phyloP scores from a whole-genome alignment of 2,888 invertebrate genomes.

The Amitus sp. region DNA sequence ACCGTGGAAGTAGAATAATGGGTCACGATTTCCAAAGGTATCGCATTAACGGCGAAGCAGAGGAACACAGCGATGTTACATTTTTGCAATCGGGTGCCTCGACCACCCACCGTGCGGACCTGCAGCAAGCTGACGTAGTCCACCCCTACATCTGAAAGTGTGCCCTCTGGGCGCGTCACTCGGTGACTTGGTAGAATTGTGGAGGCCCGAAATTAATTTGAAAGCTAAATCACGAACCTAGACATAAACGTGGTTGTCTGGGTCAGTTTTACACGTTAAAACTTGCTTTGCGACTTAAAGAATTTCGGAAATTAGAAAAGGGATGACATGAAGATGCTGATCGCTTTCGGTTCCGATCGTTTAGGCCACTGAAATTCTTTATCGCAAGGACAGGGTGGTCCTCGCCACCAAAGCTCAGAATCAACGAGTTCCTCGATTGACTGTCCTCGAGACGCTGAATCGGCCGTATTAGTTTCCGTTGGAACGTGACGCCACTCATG shows the following conservation, averaged over 20 bases:
- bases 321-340: no score
- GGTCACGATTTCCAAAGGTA: conserved; percentile 44
- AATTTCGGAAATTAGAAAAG: no score
- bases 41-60: conserved; percentile 42
- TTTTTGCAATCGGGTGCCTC: conserved; percentile 32
- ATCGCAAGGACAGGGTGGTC: background rate
- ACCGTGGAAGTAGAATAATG: conserved; percentile 42
- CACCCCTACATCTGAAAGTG: no score
- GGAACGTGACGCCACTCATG: conserved; percentile 10
- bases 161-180: no score
- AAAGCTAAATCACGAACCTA: no score
- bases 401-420: background rate
- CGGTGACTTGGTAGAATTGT: no score
- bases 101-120: conserved; percentile 17
- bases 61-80: conserved; percentile 44
- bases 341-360: background rate
- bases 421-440: no score
- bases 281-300: no score
- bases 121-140: conserved; percentile 38
- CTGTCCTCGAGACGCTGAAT: conserved; percentile 13
- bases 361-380: background rate
- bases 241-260: no score
- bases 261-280: no score
- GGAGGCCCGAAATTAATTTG: no score
- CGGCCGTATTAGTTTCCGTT: conserved; percentile 9